These are phyloP conservation scores for Erebia ligea DNA, from an alignment of 2,888 invertebrate species.

Conservation along the genomic window DNA sequence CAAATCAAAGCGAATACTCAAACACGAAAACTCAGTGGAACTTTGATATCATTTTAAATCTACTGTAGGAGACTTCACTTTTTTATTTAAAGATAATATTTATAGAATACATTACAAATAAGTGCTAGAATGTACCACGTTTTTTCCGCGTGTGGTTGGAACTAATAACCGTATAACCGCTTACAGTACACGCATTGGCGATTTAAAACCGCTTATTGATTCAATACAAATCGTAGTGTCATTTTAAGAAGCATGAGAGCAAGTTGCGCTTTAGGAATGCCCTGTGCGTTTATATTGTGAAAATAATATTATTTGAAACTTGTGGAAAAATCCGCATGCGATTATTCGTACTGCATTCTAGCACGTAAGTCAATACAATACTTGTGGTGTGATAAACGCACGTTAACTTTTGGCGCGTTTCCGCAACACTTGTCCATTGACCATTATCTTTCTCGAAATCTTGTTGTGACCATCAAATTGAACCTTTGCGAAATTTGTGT, in stretches of 20 bases:
- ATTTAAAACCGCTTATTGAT: background rate
- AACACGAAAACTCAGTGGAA: slow-evolving; percentile 24
- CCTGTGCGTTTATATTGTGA: background rate
- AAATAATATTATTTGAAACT: background rate
- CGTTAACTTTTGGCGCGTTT: background rate
- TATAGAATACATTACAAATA: background rate
- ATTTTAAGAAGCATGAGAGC: background rate
- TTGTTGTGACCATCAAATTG: background rate
- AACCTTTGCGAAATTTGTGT: background rate
- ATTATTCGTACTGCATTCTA: background rate
- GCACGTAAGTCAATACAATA: background rate
- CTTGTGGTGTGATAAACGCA: background rate
- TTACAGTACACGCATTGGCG: background rate
- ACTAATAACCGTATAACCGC: background rate
- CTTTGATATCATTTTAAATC: background rate
- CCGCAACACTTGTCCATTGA: background rate
- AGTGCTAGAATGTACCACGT: background rate
- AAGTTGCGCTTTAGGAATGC: background rate
- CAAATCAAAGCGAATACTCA: slow-evolving; percentile 43
- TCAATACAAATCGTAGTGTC: background rate
- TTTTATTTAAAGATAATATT: background rate
- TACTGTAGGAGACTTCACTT: background rate
- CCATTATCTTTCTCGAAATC: background rate
- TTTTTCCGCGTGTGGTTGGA: background rate
- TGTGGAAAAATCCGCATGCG: too few species aligned